phyloP scores from a whole-genome alignment of 2,888 invertebrate species.

The Euplagia quadripunctaria region DNA sequence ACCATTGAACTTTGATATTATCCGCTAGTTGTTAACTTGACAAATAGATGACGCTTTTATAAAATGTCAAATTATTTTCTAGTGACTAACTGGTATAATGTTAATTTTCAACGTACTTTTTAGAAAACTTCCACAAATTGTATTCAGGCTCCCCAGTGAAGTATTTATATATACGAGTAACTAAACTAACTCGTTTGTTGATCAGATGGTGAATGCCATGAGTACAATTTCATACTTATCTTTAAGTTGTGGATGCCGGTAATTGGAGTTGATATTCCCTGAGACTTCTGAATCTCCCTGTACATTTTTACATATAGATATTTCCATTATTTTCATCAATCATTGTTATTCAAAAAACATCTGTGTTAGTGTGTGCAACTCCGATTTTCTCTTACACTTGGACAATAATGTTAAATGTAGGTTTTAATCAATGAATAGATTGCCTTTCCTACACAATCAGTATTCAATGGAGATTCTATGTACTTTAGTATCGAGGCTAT shows the following conservation, averaged over 20 bases:
- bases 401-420: constrained; percentile 51
- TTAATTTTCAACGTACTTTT: constrained; percentile 24
- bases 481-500: constrained; percentile 73
- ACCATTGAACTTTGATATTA: constrained; percentile 25
- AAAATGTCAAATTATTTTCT: constrained; percentile 14
- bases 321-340: neutral
- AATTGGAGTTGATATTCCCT: constrained; percentile 34
- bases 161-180: neutral
- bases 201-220: constrained; percentile 13
- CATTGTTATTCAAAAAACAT: neutral
- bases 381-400: constrained; percentile 34
- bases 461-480: constrained; percentile 74
- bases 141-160: constrained; percentile 19
- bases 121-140: constrained; percentile 26
- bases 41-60: constrained; percentile 34
- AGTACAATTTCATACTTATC: constrained; percentile 14
- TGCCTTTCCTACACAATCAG: constrained; percentile 60
- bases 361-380: constrained; percentile 27
- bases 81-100: constrained; percentile 11
- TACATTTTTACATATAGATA: constrained; percentile 11
- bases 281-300: constrained; percentile 47
- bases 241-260: constrained; percentile 24
- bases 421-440: constrained; percentile 35
- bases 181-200: constrained; percentile 4
- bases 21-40: constrained; percentile 8